Evolutionary conservation across 2,888 invertebrate species (phyloP), one percentile per base, ranked within the genome.

Genomic region (Girardia tigrina): DNA sequence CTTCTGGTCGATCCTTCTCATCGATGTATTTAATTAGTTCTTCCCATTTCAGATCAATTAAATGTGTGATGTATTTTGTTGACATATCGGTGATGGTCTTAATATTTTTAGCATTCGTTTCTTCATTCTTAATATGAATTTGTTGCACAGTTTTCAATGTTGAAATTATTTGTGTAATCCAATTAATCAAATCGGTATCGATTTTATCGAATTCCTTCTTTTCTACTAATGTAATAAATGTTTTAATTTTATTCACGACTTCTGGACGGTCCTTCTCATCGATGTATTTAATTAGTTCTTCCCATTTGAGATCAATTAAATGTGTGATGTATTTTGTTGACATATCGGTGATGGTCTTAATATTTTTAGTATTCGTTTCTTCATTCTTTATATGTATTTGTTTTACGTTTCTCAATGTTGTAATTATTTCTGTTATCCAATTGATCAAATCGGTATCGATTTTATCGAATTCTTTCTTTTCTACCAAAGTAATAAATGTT

Each of bases 361-460:
- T 6, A 16, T 56, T 56, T 56, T 56, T 23, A 20, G n/a, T 23
- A 12, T n/a, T 56, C 23, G 23, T 23, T 56, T 56, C 23, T n/a
- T 4, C 56, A n/a, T 56, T 56, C 23, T 56, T 56, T 20, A 56
- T 56, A 56, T 56, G 56, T 2, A 56, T 23, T n/a, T 56, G 20
- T 8, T n/a, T 4, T 6, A 56, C 56, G 6, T 56, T 56, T 56
- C 56, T 56, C n/a, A 56, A 56, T 8, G 56, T 56, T 12, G 4
- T 56, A 12, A 16, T 56, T 20, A 56, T 56, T 56, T 4, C 2
- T 12, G 56, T 56, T 56, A 56, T 4, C 56, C 56, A 56, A n/a
- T 16, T 56, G 56, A 56, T 56, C 23, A 56, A n/a, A 56, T 56
- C 56, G n/a, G n/a, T n/a, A 56, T 56, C 56, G 4, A 56, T 56